phyloP scores from a whole-genome alignment of 2,888 invertebrate species.

The Tenthredo amoena region DNA sequence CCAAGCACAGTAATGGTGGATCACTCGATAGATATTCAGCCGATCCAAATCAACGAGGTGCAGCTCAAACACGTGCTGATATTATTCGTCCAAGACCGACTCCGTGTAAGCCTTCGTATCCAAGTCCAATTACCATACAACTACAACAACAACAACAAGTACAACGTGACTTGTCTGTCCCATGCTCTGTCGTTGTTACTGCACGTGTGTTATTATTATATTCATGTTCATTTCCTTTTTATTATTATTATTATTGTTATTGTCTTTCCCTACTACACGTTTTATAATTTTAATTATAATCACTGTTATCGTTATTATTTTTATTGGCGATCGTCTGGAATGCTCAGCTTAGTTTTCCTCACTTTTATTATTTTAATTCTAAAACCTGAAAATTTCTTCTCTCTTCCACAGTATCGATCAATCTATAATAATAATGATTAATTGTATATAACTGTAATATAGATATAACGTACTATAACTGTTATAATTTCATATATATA shows the following conservation, averaged over 20 bases:
- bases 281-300: slow-evolving; percentile 14
- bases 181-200: slow-evolving; percentile 73
- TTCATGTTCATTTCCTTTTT: slow-evolving; percentile 58
- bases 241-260: slow-evolving; percentile 77
- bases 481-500: neutral
- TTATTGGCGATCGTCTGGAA: neutral
- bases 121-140: slow-evolving; percentile 47
- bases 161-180: slow-evolving; percentile 71
- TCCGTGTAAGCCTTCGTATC: slow-evolving; percentile 80
- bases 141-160: neutral
- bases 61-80: slow-evolving; percentile 84
- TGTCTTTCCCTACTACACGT: neutral
- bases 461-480: neutral
- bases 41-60: slow-evolving; percentile 87
- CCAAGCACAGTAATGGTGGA: slow-evolving; percentile 78
- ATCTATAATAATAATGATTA: neutral
- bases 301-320: neutral
- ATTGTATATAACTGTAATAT: no score
- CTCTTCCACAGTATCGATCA: neutral
- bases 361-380: no score
- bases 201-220: slow-evolving; percentile 74
- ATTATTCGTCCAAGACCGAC: slow-evolving; percentile 87
- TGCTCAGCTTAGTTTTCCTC: neutral
- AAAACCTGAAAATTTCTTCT: no score
- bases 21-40: slow-evolving; percentile 86